Base-by-base conservation (phyloP, 2,888 invertebrate species). In the Apodemia zela region DNA sequence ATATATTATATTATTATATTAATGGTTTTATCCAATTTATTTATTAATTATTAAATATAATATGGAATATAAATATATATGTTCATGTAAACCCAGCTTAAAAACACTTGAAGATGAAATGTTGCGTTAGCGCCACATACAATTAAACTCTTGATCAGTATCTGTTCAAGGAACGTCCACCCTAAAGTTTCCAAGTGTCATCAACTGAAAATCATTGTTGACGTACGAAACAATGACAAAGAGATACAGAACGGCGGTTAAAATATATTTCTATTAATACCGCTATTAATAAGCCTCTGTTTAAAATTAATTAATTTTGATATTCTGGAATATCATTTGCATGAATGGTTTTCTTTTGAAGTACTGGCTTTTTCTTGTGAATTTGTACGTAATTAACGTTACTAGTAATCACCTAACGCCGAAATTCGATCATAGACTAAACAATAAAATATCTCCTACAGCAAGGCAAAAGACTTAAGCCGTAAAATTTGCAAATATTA, bases 101-200 rank as follows among this genome's bases (percentile, higher is more conserved):
- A 45, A 60, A 68, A 68, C 79, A 82, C 78, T 80, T 81, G 79
- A 81, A 81, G 79, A 81, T 78, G 79, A 83, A 83, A 84, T 82
- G 82, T 87, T 82, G 80, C 84, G 84, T 88, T 87, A 90, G 86
- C 88, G 89, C 89, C 91, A 85, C 84, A 80, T 89, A 85, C 89
- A 89, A 90, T 90, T 90, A 89, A 87, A 87, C 75, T 81, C 81
- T 77, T 78, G 91, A 89, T 90, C 80, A 77, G 82, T 89, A 89
- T 89, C 90, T 85, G 87, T 89, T 88, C 88, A 75, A 62, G 76
- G 89, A 87, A 88, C 80, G 75, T 80, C 77, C 76, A 76, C 78
- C 82, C 80, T 73, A 73, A 73, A 75, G 73, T 75, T 74, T 74
- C 71, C 67, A 73, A 75, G 74, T 74, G 80, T 76, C 76, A 73